Conservation (phyloP, 2,888 invertebrate species). For the Beris chalybata region DNA sequence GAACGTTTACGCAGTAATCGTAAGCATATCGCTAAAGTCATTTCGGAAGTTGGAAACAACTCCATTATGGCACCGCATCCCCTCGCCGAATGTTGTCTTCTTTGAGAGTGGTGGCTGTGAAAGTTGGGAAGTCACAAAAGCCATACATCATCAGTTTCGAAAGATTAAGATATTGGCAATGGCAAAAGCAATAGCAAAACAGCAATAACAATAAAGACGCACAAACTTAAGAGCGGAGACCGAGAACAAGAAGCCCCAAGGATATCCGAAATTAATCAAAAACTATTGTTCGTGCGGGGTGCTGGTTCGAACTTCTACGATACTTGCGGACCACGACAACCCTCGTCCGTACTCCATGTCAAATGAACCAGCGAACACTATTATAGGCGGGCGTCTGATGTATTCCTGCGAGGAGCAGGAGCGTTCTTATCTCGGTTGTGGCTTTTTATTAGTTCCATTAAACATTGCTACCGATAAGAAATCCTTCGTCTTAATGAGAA, state of each 20-base stretch:
- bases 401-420: too few species aligned
- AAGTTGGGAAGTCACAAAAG: conserved; percentile 35
- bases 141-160: conserved; percentile 44
- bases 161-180: conserved; percentile 43
- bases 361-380: not conserved
- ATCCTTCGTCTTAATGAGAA: not conserved
- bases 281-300: conserved; percentile 31
- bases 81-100: conserved; percentile 6
- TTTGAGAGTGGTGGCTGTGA: not conserved
- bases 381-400: too few species aligned
- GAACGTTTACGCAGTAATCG: conserved; percentile 33
- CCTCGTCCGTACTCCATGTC: not conserved
- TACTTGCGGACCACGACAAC: not conserved
- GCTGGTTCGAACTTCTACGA: not conserved
- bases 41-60: conserved; percentile 34
- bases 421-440: conserved; percentile 26
- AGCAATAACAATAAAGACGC: conserved; percentile 44
- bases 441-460: conserved; percentile 36
- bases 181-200: conserved; percentile 42
- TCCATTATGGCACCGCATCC: conserved; percentile 29
- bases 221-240: conserved; percentile 23
- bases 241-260: conserved; percentile 30
- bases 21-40: conserved; percentile 36
- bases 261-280: conserved; percentile 38
- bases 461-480: conserved; percentile 24